Conservation (phyloP, 2,113 vertebrate genomes). For the Taurulus bubalis region DNA sequence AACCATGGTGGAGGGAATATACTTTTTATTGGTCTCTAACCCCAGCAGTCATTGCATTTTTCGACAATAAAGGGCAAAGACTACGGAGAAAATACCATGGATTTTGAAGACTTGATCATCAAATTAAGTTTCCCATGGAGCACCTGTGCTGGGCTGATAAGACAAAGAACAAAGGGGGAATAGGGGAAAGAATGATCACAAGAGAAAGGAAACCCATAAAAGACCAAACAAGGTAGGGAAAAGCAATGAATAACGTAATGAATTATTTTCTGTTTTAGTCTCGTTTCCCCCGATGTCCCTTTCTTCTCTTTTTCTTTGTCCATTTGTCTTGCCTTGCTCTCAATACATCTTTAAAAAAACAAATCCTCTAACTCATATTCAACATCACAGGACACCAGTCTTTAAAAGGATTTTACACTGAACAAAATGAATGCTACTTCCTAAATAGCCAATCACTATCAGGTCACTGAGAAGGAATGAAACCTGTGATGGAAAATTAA, state of each 20-base stretch:
- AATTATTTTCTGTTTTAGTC: constrained; percentile 55
- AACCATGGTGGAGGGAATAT: constrained; percentile 52
- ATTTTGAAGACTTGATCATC: constrained; percentile 79
- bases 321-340: constrained; percentile 19
- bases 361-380: constrained; percentile 39
- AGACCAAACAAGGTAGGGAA: constrained; percentile 52
- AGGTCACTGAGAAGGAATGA: constrained; percentile 47
- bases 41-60: constrained; percentile 50
- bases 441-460: constrained; percentile 22
- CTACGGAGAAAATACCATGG: constrained; percentile 49
- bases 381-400: constrained; percentile 54
- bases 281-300: constrained; percentile 37
- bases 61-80: constrained; percentile 57
- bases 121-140: constrained; percentile 72
- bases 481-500: constrained; percentile 59
- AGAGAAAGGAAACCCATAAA: constrained; percentile 61
- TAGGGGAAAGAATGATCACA: constrained; percentile 45
- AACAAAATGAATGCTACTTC: constrained; percentile 46
- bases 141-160: constrained; percentile 76
- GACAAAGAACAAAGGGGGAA: constrained; percentile 68
- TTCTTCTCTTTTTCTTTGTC: constrained; percentile 13
- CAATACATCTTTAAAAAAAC: constrained; percentile 33
- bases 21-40: constrained; percentile 52
- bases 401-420: constrained; percentile 54
- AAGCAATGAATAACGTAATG: constrained; percentile 70